Conservation (phyloP, 1,140 invertebrate genomes). For the Magallana gigas region DNA sequence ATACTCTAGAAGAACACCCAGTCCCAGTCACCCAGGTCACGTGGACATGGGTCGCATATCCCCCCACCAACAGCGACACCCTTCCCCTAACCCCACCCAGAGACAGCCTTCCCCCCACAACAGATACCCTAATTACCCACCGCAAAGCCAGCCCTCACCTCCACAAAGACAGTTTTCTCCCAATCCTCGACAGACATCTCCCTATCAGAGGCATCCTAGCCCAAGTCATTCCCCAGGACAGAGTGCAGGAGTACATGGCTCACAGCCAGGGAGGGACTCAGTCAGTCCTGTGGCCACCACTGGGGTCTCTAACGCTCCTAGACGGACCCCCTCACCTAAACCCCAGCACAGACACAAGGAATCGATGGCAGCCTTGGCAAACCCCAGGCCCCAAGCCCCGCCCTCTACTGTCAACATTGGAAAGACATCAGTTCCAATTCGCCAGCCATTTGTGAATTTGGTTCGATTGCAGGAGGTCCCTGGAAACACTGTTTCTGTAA, state of each 20-base stretch:
- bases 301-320: not conserved
- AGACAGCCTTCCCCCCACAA: not conserved
- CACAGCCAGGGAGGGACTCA: not conserved
- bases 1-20: conserved; percentile 16
- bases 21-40: conserved; percentile 16
- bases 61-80: conserved; percentile 41
- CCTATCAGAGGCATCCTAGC: conserved; percentile 6
- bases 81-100: conserved; percentile 3
- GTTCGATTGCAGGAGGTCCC: conserved; percentile 39
- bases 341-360: conserved; percentile 58
- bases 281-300: conserved; percentile 20
- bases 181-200: not conserved
- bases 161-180: conserved; percentile 17
- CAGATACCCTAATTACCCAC: not conserved
- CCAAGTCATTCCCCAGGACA: not conserved
- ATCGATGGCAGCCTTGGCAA: conserved; percentile 26
- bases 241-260: not conserved
- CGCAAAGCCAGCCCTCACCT: not conserved
- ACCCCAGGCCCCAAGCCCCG: not conserved
- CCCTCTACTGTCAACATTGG: conserved; percentile 37
- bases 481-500: not conserved
- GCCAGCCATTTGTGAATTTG: conserved; percentile 52
- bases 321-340: conserved; percentile 52
- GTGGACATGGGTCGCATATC: conserved; percentile 18
- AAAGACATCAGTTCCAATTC: conserved; percentile 43